Evolutionary conservation across 1,140 invertebrate genomes (phyloP).

Genomic region (Coboldia fuscipes): DNA sequence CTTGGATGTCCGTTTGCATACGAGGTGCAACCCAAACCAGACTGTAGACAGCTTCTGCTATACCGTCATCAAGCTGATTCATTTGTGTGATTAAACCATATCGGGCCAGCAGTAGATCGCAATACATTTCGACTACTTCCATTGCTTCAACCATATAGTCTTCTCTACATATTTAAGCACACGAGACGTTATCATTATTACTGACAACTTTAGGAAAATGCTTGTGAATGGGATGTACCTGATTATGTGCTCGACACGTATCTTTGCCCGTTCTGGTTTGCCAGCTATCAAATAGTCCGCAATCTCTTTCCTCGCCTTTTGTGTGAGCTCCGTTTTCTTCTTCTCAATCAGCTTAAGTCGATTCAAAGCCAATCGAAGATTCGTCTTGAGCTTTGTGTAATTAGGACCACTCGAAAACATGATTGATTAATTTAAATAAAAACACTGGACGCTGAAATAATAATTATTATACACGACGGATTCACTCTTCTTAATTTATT

Average conservation of each 20-base stretch:
- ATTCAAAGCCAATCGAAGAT: slow-evolving; percentile 78
- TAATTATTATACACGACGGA: too few species aligned
- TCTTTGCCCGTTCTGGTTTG: slow-evolving; percentile 86
- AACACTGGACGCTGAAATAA: too few species aligned
- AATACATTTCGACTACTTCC: slow-evolving; percentile 99
- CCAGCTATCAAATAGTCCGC: slow-evolving; percentile 81
- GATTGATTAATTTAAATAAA: too few species aligned
- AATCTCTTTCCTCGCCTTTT: slow-evolving; percentile 93
- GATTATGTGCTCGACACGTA: slow-evolving; percentile 95
- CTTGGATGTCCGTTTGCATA: slow-evolving; percentile 55
- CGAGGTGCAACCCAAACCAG: slow-evolving; percentile 92
- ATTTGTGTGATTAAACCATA: slow-evolving; percentile 95
- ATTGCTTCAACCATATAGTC: slow-evolving; percentile 98
- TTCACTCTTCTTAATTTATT: too few species aligned
- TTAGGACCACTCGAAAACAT: slow-evolving; percentile 80
- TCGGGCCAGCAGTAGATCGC: slow-evolving; percentile 88
- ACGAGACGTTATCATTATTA: background rate
- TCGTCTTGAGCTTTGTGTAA: slow-evolving; percentile 92
- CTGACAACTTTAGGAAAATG: background rate
- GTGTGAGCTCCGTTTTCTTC: slow-evolving; percentile 91
- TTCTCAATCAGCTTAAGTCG: slow-evolving; percentile 90
- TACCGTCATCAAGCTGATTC: slow-evolving; percentile 88
- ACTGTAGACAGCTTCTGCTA: slow-evolving; percentile 89
- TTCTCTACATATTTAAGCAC: slow-evolving; percentile 51
- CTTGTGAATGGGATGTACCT: slow-evolving; percentile 20